Percentiles rank a stretch among this genome's conserved stretches.
Conservation (phyloP, 2,888 invertebrate species). For the Diachrysia chrysitis region DNA sequence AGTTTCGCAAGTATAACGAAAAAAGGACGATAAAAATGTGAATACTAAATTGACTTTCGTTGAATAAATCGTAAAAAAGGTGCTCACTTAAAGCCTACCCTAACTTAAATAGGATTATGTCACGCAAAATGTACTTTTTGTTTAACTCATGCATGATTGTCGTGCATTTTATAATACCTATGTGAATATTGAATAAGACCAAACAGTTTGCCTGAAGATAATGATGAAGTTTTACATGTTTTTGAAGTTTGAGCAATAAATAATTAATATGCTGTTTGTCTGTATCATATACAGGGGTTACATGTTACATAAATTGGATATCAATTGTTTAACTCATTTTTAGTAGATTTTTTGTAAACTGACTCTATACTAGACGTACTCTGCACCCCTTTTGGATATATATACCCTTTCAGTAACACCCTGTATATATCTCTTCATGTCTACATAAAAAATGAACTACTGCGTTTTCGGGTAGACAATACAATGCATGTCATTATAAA, state of each 20-base stretch:
- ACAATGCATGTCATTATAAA: conserved; percentile 32
- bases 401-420: too few species aligned
- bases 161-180: too few species aligned
- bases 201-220: neutral
- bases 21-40: conserved; percentile 21
- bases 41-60: conserved; percentile 56
- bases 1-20: conserved; percentile 12
- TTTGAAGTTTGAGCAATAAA: neutral
- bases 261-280: neutral
- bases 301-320: too few species aligned
- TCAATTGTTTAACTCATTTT: too few species aligned
- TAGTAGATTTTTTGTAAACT: too few species aligned
- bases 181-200: neutral
- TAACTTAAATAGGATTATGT: conserved; percentile 52
- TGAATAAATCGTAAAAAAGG: conserved; percentile 57
- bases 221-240: neutral
- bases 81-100: conserved; percentile 54
- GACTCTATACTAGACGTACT: too few species aligned
- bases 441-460: neutral
- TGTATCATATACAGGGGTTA: too few species aligned
- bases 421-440: neutral
- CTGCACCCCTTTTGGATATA: too few species aligned
- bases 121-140: conserved; percentile 50
- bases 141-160: too few species aligned
- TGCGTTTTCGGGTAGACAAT: conserved; percentile 15